phyloP scores from a whole-genome alignment of 2,888 invertebrate species.

The Hemaris fuciformis region DNA sequence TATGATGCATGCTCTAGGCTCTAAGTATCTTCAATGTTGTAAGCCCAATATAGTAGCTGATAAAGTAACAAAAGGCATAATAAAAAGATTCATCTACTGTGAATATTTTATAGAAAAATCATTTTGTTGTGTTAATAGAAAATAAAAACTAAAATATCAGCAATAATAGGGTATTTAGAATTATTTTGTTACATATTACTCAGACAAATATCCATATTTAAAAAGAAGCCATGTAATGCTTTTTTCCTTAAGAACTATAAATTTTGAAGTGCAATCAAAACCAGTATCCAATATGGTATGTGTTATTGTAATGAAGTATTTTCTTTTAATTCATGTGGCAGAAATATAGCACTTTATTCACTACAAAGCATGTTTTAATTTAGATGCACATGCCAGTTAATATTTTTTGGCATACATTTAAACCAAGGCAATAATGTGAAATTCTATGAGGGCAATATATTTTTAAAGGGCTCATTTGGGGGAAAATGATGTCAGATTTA shows the following conservation, averaged over 20 bases:
- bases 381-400: too few species aligned
- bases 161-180: background rate
- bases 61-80: constrained; percentile 29
- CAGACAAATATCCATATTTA: background rate
- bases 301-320: too few species aligned
- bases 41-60: constrained; percentile 47
- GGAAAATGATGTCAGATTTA: too few species aligned
- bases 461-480: too few species aligned
- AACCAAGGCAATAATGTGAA: too few species aligned
- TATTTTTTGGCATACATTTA: too few species aligned
- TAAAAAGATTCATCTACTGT: constrained; percentile 15
- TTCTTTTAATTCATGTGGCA: too few species aligned
- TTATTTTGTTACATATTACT: too few species aligned
- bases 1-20: constrained; percentile 43
- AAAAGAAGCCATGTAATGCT: background rate
- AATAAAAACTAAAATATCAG: background rate
- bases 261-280: background rate
- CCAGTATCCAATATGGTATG: background rate
- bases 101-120: background rate
- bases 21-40: constrained; percentile 42
- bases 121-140: background rate
- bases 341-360: too few species aligned
- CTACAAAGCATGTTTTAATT: too few species aligned
- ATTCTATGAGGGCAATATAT: too few species aligned
- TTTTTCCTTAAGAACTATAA: background rate